Evolutionary conservation across 2,888 invertebrate genomes (phyloP), one percentile per base, ranked within the genome.

Genomic region (Eristalis arbustorum): DNA sequence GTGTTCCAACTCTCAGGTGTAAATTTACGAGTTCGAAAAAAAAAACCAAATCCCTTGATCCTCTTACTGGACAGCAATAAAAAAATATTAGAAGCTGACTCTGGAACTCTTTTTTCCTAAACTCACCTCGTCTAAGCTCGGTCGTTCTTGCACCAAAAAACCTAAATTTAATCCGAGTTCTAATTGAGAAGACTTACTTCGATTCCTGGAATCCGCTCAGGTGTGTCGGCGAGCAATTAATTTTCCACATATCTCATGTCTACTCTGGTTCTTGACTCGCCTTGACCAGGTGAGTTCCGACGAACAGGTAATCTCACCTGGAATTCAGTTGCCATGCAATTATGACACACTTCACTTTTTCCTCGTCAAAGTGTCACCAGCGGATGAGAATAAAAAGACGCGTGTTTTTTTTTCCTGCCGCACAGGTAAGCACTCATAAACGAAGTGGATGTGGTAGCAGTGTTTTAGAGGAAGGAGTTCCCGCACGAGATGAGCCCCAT

Each of bases 81-180:
- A 75, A 31, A 75, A 79, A 74, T 31, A 23, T 3, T 25, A 25
- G 66, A 75, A 67, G 80, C 75, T 79, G 13, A 37, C 37, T 37
- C 1, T 37, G 13, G 37, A 37, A 3, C 37, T 37, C 13, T 8
- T 37, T 5, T 28, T 28, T 31, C 6, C 2, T 3, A 31, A 31
- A 31, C 6, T 31, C 5, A 31, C 1, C 31, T 31, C 31, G 31
- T 5, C 31, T 31, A 10, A 31, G 31, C 31, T 31, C 31, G 31
- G 8, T 31, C 31, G 8, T 31, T 31, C 31, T 5, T 10, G 8
- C 31, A 1, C 8, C 31, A 10, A 31, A 10, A 31, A 5, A 31
- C 1, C 31, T 31, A 1, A 31, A 10, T 8, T 31, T 31, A 31
- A 31, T 31, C 31, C 31, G 31, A 37, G 13, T 37, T 37, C 10